Conservation (phyloP, 2,113 vertebrate species). For the Psittacula cyanocephala region DNA sequence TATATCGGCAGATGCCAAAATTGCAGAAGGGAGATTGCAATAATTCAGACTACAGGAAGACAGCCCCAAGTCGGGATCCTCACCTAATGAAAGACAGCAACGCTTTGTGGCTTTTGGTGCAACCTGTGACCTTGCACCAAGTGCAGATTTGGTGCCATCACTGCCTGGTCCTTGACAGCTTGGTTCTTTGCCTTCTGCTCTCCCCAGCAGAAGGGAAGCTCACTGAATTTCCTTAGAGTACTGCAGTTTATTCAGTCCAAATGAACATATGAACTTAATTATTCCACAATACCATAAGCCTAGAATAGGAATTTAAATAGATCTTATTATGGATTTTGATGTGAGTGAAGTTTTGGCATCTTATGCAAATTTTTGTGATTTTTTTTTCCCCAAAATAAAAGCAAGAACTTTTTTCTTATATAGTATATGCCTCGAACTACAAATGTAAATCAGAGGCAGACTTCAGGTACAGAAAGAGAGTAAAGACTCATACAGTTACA, state of each 20-base stretch:
- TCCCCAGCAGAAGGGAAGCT: neutral
- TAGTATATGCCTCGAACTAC: neutral
- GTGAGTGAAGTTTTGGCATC: conserved; percentile 39
- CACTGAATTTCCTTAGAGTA: neutral
- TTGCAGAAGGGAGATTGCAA: neutral
- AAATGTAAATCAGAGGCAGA: conserved; percentile 53
- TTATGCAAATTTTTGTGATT: neutral
- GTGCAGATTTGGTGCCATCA: neutral
- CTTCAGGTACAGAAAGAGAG: conserved; percentile 29
- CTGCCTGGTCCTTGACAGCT: neutral
- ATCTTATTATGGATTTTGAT: neutral
- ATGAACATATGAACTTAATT: conserved; percentile 13
- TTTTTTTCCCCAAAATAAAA: neutral
- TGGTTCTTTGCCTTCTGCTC: neutral
- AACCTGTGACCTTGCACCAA: neutral
- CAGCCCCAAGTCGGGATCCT: neutral
- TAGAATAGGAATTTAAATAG: conserved; percentile 33
- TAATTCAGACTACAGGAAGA: neutral
- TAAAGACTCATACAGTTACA: neutral
- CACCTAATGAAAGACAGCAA: neutral
- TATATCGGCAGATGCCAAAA: neutral
- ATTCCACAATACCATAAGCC: neutral
- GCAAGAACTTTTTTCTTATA: conserved; percentile 25
- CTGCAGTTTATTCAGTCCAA: neutral
- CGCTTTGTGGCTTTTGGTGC: neutral